Conservation (phyloP, 2,113 vertebrate genomes). For the Brachyhypopomus occidentalis region DNA sequence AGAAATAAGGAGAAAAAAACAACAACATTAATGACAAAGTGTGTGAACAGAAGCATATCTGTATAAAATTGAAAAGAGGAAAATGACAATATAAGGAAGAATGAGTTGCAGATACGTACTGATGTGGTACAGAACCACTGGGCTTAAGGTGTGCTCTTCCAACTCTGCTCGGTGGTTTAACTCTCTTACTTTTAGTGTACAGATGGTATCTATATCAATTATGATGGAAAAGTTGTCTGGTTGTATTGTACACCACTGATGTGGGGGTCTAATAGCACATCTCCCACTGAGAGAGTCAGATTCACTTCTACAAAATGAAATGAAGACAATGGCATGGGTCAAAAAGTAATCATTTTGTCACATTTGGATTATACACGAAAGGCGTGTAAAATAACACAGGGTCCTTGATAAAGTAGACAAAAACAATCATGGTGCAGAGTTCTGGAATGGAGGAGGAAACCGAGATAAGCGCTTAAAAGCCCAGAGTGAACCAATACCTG, state of each 20-base stretch:
- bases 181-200: constrained; percentile 38
- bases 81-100: not conserved
- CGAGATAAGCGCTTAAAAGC: not conserved
- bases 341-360: not conserved
- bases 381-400: too few relatives aligned
- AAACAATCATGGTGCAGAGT: not conserved
- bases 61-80: not conserved
- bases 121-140: constrained; percentile 39
- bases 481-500: constrained; percentile 32
- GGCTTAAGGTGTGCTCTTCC: not conserved
- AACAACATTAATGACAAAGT: not conserved
- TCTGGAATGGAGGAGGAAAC: not conserved
- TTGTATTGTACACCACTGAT: constrained; percentile 64
- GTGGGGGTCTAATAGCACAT: constrained; percentile 60
- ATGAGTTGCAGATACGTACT: constrained; percentile 58
- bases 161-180: not conserved
- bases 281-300: not conserved
- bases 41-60: not conserved
- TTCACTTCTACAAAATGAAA: constrained; percentile 31
- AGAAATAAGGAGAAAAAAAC: constrained; percentile 39
- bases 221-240: accelerated
- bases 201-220: constrained; percentile 9
- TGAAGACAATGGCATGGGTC: not conserved
- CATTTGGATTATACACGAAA: too few relatives aligned
- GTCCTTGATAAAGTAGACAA: not conserved